phyloP scores from a whole-genome alignment of 92 coral and sea anemone species.

The Plumapathes pennacea region DNA sequence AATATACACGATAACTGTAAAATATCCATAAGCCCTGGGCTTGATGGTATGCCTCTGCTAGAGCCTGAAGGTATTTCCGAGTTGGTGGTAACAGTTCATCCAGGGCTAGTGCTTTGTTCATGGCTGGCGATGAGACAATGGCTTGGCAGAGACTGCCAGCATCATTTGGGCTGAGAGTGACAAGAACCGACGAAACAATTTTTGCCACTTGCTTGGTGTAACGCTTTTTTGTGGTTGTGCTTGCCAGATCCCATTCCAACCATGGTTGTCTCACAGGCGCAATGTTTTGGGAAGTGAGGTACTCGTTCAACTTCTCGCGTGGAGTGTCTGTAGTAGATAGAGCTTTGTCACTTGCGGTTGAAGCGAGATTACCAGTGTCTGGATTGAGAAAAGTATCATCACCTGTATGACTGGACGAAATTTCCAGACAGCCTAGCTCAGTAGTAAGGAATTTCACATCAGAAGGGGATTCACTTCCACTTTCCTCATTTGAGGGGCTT shows the following conservation, averaged over 20 bases:
- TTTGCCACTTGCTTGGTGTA: conserved; percentile 26
- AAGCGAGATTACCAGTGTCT: conserved; percentile 37
- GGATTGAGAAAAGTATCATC: conserved; percentile 50
- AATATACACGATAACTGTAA: no score
- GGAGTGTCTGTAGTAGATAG: conserved; percentile 10
- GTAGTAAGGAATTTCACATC: conserved; percentile 27
- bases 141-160: no score
- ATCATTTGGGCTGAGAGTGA: conserved; percentile 8
- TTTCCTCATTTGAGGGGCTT: conserved; percentile 28
- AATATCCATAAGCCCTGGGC: no score
- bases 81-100: no score
- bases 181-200: conserved; percentile 31
- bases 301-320: conserved; percentile 32
- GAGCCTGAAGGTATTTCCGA: no score
- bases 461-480: conserved; percentile 27
- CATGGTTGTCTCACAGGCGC: conserved; percentile 34
- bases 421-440: conserved; percentile 23
- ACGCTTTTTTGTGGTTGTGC: conserved; percentile 26
- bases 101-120: no score
- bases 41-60: no score
- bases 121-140: no score
- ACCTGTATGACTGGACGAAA: conserved; percentile 10
- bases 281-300: conserved; percentile 17
- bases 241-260: conserved; percentile 33
- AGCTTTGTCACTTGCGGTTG: conserved; percentile 26